A percentile compares a stretch with the other conserved stretches of the same genome.
Evolutionary conservation across 2,888 invertebrate genomes (phyloP).

Genomic region (Fragum sueziense): DNA sequence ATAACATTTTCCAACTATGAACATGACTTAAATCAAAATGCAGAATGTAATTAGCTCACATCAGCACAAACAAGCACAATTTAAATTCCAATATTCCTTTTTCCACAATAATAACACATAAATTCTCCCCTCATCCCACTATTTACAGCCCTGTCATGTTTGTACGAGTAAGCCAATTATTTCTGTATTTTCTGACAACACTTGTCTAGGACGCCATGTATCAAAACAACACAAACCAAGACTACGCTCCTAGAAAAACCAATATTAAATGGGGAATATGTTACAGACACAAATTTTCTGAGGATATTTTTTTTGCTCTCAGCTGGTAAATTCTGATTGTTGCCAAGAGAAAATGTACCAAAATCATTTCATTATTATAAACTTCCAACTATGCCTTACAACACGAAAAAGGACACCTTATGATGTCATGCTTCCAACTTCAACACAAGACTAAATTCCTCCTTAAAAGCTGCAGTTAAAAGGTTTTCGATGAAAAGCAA

Average conservation of each 20-base stretch:
- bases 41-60: too few species aligned
- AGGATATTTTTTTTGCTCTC: conserved; percentile 13
- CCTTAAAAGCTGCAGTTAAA: too few species aligned
- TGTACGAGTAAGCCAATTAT: not conserved
- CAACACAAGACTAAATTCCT: too few species aligned
- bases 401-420: too few species aligned
- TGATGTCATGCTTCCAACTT: too few species aligned
- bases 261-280: conserved; percentile 19
- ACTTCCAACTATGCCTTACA: too few species aligned
- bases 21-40: too few species aligned
- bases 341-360: not conserved
- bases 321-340: not conserved
- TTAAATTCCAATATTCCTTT: not conserved
- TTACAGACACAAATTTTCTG: conserved; percentile 12
- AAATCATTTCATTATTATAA: too few species aligned
- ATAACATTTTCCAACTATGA: too few species aligned
- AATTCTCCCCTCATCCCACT: not conserved
- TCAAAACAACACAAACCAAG: conserved; percentile 14
- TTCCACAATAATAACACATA: conserved; percentile 2
- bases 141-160: not conserved
- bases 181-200: conserved; percentile 13
- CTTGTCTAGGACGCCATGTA: conserved; percentile 10
- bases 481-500: too few species aligned
- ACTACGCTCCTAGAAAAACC: conserved; percentile 1
- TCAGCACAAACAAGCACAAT: too few species aligned